Percentiles rank a stretch among this genome's conserved stretches.
Conservation (phyloP, 2,888 invertebrate genomes). For the Chalcosyrphus nemorum region DNA sequence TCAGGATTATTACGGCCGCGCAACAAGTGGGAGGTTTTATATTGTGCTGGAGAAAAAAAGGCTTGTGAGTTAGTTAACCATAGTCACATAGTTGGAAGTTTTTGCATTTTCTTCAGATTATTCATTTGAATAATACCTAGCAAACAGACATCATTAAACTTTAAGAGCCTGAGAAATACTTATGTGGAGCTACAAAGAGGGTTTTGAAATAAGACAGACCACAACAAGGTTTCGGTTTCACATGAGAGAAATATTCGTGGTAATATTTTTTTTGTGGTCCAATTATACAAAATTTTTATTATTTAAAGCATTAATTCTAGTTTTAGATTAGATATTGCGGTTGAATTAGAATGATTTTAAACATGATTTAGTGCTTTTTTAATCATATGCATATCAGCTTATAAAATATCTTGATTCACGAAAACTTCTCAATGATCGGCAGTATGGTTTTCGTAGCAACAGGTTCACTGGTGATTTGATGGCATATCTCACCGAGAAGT, state of each 20-base stretch:
- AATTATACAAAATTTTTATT: background rate
- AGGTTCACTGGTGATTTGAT: too few species aligned
- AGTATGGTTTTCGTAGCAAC: too few species aligned
- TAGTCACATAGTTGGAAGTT: background rate
- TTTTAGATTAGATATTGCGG: background rate
- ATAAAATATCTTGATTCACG: too few species aligned
- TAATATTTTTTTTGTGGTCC: background rate
- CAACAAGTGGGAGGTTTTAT: background rate
- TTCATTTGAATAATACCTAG: background rate
- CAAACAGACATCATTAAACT: background rate
- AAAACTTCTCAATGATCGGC: too few species aligned
- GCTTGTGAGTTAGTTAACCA: background rate
- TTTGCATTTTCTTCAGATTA: slow-evolving; percentile 3
- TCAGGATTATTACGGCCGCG: background rate
- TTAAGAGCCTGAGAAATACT: background rate
- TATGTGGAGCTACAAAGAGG: background rate
- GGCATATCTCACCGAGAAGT: too few species aligned
- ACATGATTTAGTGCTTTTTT: too few species aligned
- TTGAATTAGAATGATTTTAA: background rate
- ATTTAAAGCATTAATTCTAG: background rate
- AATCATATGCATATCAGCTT: too few species aligned
- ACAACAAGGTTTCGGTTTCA: background rate
- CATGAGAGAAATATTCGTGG: background rate
- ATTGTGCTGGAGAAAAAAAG: background rate
- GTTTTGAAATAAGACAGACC: background rate